Evolutionary conservation across 1,140 invertebrate species (phyloP).

Genomic region (Pemphigus obesinymphae): DNA sequence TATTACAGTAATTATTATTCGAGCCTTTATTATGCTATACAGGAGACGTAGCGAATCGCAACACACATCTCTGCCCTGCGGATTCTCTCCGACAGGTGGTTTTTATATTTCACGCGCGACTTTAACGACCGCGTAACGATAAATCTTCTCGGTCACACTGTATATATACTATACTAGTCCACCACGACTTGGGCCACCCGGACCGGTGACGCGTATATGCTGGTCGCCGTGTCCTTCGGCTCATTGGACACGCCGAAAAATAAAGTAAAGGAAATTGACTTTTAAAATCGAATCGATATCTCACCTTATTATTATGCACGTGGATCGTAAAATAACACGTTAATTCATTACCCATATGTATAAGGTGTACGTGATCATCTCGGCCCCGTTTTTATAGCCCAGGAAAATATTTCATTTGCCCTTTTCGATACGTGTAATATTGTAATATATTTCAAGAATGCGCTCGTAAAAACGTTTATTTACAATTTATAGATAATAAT

Average conservation of each 20-base stretch:
- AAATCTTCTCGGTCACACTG: neutral
- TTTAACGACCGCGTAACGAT: slow-evolving; percentile 34
- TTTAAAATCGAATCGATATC: neutral
- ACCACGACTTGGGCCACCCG: slow-evolving; percentile 21
- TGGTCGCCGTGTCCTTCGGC: neutral
- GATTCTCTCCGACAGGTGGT: slow-evolving; percentile 23
- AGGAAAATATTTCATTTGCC: neutral
- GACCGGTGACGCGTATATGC: slow-evolving; percentile 1
- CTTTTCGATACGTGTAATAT: no score
- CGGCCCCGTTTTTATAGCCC: neutral
- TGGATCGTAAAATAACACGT: neutral
- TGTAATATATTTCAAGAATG: neutral
- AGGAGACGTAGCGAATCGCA: slow-evolving; percentile 22
- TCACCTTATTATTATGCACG: neutral
- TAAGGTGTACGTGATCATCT: neutral
- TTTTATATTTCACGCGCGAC: slow-evolving; percentile 23
- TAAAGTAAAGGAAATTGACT: neutral
- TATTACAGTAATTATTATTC: slow-evolving; percentile 42
- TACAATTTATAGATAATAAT: no score
- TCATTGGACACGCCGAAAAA: slow-evolving; percentile 2
- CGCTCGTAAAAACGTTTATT: neutral
- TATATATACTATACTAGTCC: no score
- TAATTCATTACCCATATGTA: neutral
- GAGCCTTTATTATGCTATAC: neutral
- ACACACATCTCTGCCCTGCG: neutral